A percentile compares a stretch with the other conserved stretches of the same genome.
These are phyloP conservation scores for Leptonema lineaticorne DNA, from an alignment of 1,140 invertebrate species.

Conservation along the genomic window DNA sequence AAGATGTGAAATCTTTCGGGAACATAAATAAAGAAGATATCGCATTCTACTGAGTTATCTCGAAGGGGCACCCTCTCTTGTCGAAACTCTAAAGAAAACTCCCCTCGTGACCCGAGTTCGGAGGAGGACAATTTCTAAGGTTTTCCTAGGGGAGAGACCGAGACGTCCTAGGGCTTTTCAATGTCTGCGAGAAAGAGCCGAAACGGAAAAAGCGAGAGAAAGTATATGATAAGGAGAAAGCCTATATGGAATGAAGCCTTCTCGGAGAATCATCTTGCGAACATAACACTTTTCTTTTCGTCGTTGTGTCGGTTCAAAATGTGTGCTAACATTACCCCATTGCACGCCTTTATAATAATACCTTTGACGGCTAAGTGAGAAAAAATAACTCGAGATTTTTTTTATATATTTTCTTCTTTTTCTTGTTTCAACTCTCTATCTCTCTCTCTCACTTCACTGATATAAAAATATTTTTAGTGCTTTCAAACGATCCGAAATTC, in stretches of 20 bases:
- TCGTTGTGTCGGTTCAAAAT: no score
- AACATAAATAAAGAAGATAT: constrained; percentile 23
- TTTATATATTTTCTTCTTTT: no score
- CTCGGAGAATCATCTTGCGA: constrained; percentile 15
- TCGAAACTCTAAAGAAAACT: constrained; percentile 16
- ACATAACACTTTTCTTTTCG: constrained; percentile 9
- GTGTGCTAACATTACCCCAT: no score
- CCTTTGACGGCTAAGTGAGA: no score
- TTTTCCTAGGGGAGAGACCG: neutral
- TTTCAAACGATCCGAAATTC: no score
- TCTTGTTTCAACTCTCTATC: no score
- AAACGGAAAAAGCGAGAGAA: neutral
- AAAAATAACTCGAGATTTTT: no score
- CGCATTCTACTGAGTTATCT: constrained; percentile 21
- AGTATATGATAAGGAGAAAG: constrained; percentile 5
- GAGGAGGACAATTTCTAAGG: neutral
- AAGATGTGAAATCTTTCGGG: constrained; percentile 22
- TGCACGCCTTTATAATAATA: no score
- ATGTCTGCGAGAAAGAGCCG: no score
- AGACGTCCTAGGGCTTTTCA: no score
- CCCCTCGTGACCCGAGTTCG: neutral
- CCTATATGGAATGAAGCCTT: neutral
- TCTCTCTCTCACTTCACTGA: no score
- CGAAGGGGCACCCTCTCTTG: neutral
- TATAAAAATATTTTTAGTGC: no score